phyloP scores from a whole-genome alignment of 2,797 vertebrate genomes.

The Caiman crocodilus region DNA sequence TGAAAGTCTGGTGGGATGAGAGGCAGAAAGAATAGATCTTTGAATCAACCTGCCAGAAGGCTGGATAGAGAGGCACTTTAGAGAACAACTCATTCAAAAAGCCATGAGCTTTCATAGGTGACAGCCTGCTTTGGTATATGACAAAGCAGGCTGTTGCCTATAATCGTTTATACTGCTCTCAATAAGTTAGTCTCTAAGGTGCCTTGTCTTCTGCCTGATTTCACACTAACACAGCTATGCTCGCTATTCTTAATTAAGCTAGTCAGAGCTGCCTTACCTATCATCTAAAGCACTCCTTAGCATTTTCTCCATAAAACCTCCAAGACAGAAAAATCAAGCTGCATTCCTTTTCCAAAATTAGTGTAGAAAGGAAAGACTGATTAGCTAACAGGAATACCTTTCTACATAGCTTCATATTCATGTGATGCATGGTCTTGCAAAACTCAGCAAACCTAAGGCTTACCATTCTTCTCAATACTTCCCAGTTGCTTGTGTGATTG shows the following conservation, averaged over 20 bases:
- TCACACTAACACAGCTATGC: too few relatives aligned
- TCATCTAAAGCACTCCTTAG: neutral
- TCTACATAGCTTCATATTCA: neutral
- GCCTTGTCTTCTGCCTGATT: too few relatives aligned
- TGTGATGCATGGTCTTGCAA: neutral
- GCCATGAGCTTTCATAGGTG: too few relatives aligned
- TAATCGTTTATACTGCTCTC: too few relatives aligned
- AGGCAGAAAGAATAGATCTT: neutral
- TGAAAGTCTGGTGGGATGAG: too few relatives aligned
- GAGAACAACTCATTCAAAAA: too few relatives aligned
- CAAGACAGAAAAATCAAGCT: neutral
- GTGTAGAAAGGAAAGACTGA: neutral
- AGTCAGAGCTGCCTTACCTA: neutral
- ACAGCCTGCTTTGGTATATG: too few relatives aligned
- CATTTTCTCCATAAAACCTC: neutral
- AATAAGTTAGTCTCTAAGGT: too few relatives aligned
- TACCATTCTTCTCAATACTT: neutral
- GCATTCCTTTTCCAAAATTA: neutral
- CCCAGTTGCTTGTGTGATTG: neutral
- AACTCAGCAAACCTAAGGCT: accelerated
- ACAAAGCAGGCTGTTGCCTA: too few relatives aligned
- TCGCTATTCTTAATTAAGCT: too few relatives aligned
- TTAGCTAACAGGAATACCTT: neutral
- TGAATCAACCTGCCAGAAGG: neutral
- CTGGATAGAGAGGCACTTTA: too few relatives aligned